Evolutionary conservation across 2,888 invertebrate genomes (phyloP).

Genomic region (Bedellia somnulentella): DNA sequence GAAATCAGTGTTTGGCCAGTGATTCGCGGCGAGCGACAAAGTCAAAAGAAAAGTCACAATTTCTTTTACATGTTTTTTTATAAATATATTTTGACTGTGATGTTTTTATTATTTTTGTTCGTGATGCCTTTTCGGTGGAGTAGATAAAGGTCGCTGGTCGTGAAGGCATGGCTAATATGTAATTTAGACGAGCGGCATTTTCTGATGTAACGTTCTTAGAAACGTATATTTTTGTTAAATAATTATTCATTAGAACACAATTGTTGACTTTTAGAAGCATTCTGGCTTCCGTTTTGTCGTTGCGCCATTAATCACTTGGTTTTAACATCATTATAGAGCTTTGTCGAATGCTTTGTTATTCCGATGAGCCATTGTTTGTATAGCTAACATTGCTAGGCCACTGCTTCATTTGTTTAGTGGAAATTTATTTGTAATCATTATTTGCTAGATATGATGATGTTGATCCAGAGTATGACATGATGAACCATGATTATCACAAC

Average conservation of each 20-base stretch:
- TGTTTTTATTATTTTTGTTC: constrained; percentile 61
- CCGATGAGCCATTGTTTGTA: no score
- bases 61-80: constrained; percentile 42
- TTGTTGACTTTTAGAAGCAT: constrained; percentile 44
- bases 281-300: constrained; percentile 48
- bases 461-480: no score
- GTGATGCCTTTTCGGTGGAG: constrained; percentile 38
- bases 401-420: no score
- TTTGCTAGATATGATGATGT: no score
- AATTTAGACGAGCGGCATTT: constrained; percentile 14
- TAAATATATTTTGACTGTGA: constrained; percentile 61
- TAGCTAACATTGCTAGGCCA: no score
- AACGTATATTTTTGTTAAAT: constrained; percentile 41
- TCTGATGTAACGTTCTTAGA: constrained; percentile 22
- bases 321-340: no score
- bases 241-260: constrained; percentile 46
- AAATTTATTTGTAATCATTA: no score
- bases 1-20: constrained; percentile 15
- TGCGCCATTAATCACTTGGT: constrained; percentile 36
- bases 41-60: constrained; percentile 44
- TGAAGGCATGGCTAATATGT: constrained; percentile 30
- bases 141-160: constrained; percentile 26
- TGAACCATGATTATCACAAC: no score
- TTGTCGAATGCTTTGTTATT: no score
- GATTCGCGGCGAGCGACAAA: constrained; percentile 43